phyloP scores from a whole-genome alignment of 2,113 vertebrate genomes.

The Diadophis punctatus region DNA sequence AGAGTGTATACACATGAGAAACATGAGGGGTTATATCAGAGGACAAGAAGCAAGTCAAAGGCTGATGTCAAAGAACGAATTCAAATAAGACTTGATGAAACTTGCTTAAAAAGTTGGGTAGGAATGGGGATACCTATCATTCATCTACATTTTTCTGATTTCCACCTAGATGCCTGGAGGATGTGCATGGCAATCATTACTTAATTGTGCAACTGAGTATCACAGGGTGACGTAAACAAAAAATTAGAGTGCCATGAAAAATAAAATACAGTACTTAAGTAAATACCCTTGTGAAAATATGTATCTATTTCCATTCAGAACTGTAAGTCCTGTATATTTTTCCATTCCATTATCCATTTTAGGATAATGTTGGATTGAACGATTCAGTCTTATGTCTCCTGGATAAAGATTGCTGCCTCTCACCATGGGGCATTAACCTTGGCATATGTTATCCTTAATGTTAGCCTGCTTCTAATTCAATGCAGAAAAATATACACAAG shows the following conservation, averaged over 20 bases:
- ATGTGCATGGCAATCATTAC: not conserved
- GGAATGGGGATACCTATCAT: no score
- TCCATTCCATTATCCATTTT: not conserved
- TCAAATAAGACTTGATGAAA: no score
- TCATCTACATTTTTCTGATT: not conserved
- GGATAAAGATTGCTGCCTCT: not conserved
- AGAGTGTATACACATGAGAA: no score
- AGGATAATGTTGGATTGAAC: not conserved
- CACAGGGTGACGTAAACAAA: not conserved
- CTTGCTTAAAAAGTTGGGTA: no score
- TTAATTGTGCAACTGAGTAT: not conserved
- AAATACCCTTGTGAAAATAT: not conserved
- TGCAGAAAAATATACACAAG: not conserved
- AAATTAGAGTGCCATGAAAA: not conserved
- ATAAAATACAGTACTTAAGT: not conserved
- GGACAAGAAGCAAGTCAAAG: no score
- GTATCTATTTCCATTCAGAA: not conserved
- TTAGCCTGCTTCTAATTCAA: not conserved
- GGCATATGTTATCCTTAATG: not conserved
- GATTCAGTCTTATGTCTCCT: not conserved
- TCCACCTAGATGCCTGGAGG: not conserved
- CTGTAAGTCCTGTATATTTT: not conserved
- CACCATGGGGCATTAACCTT: not conserved
- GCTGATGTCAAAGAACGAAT: no score
- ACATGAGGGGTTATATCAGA: no score